Conservation (phyloP, 2,797 vertebrate species). For the Psittacula echo region DNA sequence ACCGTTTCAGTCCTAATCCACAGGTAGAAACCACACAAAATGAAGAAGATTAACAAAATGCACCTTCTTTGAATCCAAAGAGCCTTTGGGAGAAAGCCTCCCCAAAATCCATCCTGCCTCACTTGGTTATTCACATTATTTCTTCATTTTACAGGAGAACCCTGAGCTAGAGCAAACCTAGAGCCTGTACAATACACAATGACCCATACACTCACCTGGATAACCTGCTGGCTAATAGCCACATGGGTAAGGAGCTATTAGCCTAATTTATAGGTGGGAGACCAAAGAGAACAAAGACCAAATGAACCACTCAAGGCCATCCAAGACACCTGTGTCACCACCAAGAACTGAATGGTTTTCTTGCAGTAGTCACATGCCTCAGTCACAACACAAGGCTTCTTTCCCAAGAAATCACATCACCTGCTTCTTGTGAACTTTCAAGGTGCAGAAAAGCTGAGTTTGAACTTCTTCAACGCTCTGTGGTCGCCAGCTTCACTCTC, state of each 20-base stretch:
- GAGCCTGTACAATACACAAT: background rate
- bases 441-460: background rate
- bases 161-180: background rate
- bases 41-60: conserved; percentile 69
- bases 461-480: background rate
- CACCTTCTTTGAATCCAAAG: conserved; percentile 25
- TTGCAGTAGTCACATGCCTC: background rate
- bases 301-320: background rate
- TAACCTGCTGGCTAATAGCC: background rate
- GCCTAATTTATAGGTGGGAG: background rate
- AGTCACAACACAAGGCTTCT: background rate
- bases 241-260: background rate
- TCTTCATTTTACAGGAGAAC: background rate
- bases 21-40: conserved; percentile 70
- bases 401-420: background rate
- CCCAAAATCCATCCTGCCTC: background rate
- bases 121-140: background rate
- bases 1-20: conserved; percentile 67
- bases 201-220: background rate
- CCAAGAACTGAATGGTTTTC: background rate
- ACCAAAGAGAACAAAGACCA: background rate
- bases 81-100: background rate
- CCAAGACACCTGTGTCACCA: background rate
- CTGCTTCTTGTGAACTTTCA: background rate
- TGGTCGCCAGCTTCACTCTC: background rate